phyloP scores from a whole-genome alignment of 1,140 invertebrate species.

The Pseudachorutes palmiensis region DNA sequence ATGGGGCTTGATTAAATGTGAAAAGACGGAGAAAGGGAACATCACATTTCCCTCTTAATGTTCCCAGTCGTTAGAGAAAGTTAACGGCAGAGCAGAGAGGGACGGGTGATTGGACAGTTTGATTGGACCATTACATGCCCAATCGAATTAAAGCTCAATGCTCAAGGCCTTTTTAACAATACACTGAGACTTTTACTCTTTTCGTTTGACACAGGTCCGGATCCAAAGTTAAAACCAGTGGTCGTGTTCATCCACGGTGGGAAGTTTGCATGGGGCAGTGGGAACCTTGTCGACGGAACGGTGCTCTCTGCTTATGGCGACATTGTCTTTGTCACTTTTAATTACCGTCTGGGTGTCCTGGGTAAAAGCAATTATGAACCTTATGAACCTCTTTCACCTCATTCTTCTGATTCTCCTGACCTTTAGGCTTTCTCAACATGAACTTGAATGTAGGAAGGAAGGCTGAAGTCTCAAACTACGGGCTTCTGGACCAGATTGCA shows the following conservation, averaged over 20 bases:
- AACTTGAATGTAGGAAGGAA: slow-evolving; percentile 68
- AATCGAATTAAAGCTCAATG: not conserved
- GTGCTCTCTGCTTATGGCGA: slow-evolving; percentile 78
- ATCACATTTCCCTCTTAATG: not conserved
- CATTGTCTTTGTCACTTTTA: slow-evolving; percentile 85
- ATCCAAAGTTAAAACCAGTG: slow-evolving; percentile 65
- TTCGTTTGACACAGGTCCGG: slow-evolving; percentile 49
- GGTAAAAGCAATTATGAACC: slow-evolving; percentile 52
- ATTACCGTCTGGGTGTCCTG: slow-evolving; percentile 82
- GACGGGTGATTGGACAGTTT: not conserved
- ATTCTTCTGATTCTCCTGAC: not conserved
- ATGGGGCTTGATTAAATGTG: slow-evolving; percentile 6
- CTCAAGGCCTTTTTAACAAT: not conserved
- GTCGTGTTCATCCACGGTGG: slow-evolving; percentile 87
- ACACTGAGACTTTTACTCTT: not conserved
- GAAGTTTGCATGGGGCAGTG: slow-evolving; percentile 71
- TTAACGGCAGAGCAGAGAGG: not conserved
- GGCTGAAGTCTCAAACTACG: slow-evolving; percentile 80
- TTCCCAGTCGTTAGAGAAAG: not conserved
- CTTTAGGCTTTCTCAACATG: slow-evolving; percentile 69
- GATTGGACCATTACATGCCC: not conserved
- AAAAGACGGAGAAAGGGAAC: not conserved
- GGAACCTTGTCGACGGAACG: slow-evolving; percentile 83
- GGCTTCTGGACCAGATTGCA: slow-evolving; percentile 81
- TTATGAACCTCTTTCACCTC: not conserved